Base-by-base conservation (phyloP, 2,888 invertebrate genomes). In the Acleris literana region DNA sequence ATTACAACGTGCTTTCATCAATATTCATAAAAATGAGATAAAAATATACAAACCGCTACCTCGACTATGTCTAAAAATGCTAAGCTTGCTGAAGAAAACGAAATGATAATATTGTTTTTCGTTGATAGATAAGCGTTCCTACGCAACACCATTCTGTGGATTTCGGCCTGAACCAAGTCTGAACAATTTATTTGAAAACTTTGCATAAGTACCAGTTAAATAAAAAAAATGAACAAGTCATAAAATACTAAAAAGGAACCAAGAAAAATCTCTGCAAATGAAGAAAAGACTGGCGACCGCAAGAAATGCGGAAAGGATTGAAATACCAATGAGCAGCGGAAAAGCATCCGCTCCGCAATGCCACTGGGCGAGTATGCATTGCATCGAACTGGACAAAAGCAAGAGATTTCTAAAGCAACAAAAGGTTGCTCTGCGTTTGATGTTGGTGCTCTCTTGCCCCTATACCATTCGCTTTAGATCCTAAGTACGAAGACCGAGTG, bases 341-440 rank as follows among this genome's bases (percentile, higher is more conserved):
- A 57, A 52, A 52, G 43, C 25, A 17, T 54, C 58, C 11, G 11
- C 33, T 33, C 33, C 33, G 13, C 33, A 13, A 13, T 29, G 29
- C 29, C 56, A 16, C 44, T 44, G n/a, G 22, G 5, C 25, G 11
- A 20, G 44, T 46, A 5, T 43, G 29, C 22, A 33, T 29, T 54
- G 48, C 54, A 55, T 43, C 49, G 39, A 33, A 43, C 59, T 59
- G 54, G 18, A 48, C 53, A 59, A 59, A 49, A 54, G 33, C 53
- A 59, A 59, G 49, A 54, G 33, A 46, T 65, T 57, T 65, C 60
- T 44, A 60, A 60, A 44, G 60, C 60, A 65, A 60, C 49, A 55
- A 65, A 59, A 48, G 59, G 16, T 56, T 49, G 39, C 54, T 22
- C 51, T 29, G 51, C 55, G 51, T 62, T 60, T 65, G 64, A 65